Conservation (phyloP, 2,888 invertebrate species). For the Hesperia comma region DNA sequence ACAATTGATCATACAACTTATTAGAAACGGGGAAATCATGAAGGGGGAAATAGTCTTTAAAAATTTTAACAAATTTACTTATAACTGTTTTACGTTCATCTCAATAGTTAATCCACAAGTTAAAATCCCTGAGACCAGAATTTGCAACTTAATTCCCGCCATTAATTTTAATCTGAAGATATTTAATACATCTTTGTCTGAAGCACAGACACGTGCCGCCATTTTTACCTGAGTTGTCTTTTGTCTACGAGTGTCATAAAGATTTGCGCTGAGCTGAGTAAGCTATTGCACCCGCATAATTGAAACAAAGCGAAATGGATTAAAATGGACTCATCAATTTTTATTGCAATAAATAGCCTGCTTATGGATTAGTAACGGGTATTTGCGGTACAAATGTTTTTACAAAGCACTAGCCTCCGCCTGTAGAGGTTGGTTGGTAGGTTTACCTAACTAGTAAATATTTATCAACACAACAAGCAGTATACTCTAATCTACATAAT, state of each 20-base stretch:
- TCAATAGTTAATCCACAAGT: neutral
- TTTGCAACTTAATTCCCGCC: constrained; percentile 27
- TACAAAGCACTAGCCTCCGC: neutral
- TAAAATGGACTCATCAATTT: constrained; percentile 29
- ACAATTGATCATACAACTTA: no score
- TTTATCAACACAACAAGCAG: no score
- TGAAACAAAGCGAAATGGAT: constrained; percentile 25
- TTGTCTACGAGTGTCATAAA: constrained; percentile 40
- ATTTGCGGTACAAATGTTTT: neutral
- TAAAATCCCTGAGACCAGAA: no score
- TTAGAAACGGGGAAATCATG: no score
- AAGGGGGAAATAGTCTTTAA: no score
- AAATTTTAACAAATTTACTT: neutral
- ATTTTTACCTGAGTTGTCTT: constrained; percentile 21
- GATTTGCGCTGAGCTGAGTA: constrained; percentile 39
- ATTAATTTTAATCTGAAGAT: constrained; percentile 39
- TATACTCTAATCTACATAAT: no score
- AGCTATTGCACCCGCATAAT: constrained; percentile 36
- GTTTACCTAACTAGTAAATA: no score
- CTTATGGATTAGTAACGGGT: neutral
- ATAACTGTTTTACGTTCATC: constrained; percentile 19
- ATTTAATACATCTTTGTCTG: no score
- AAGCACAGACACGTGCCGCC: constrained; percentile 42
- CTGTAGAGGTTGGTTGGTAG: no score
- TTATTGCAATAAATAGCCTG: constrained; percentile 34